Percentiles rank a stretch among this genome's conserved stretches.
These are phyloP conservation scores for Calidris pugnax DNA, from an alignment of 2,113 vertebrate species.

Conservation along the genomic window DNA sequence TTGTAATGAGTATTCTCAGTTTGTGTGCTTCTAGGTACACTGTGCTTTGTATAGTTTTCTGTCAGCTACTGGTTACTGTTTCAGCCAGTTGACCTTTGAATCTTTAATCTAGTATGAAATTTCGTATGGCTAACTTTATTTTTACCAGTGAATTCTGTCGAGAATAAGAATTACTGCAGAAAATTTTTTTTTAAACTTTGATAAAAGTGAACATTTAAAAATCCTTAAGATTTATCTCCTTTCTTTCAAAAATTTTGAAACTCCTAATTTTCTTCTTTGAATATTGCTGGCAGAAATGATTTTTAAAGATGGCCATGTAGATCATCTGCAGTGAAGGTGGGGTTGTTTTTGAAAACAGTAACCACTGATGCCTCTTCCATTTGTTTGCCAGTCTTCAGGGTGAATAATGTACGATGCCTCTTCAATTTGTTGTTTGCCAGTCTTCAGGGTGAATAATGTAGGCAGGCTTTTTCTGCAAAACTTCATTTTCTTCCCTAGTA, in stretches of 20 bases:
- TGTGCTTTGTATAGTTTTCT: not conserved
- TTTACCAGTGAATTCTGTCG: not conserved
- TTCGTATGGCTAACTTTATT: not conserved
- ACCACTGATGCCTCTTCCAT: not conserved
- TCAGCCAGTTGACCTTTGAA: not conserved
- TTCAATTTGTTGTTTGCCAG: not conserved
- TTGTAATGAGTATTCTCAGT: not conserved
- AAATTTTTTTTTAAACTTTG: not conserved
- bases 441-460: not conserved
- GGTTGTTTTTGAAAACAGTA: not conserved
- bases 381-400: not conserved
- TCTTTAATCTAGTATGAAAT: not conserved
- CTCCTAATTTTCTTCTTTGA: not conserved
- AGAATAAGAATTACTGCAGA: not conserved
- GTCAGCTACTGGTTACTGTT: not conserved
- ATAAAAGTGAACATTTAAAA: not conserved
- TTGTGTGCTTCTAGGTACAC: not conserved
- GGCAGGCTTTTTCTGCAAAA: not conserved
- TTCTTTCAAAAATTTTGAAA: not conserved
- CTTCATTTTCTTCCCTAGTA: not conserved
- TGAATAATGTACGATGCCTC: not conserved
- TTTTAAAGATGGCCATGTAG: not conserved
- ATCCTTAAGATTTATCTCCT: not conserved
- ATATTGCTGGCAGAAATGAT: not conserved
- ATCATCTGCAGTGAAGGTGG: not conserved